Evolutionary conservation across 2,113 vertebrate genomes (phyloP).

Genomic region (Thermophis baileyi): DNA sequence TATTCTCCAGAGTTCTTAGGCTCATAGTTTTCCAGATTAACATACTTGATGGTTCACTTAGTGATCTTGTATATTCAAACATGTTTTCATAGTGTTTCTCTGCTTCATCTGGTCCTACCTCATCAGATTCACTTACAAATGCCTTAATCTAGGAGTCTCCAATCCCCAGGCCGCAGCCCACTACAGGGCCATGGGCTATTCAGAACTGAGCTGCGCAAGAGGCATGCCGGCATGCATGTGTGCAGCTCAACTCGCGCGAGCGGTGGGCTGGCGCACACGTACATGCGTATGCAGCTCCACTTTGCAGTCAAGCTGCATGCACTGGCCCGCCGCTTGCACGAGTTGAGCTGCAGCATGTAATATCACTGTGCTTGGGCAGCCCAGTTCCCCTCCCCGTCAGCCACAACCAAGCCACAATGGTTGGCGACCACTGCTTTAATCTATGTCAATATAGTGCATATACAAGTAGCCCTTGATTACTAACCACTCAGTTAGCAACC

Average conservation of each 20-base stretch:
- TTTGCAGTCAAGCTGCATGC: neutral
- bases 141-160: neutral
- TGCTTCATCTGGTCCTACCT: neutral
- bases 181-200: neutral
- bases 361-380: neutral
- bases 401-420: too few species aligned
- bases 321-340: too few species aligned
- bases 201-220: neutral
- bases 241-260: too few species aligned
- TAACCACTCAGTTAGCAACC: too few species aligned
- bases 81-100: neutral
- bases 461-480: too few species aligned
- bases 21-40: too few species aligned
- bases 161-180: neutral
- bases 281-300: neutral
- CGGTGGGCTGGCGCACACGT: neutral
- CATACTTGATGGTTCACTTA: too few species aligned
- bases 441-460: too few species aligned
- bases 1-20: too few species aligned
- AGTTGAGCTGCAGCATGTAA: neutral
- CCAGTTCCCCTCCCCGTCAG: neutral
- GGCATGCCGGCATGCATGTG: too few species aligned
- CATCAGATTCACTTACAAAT: neutral
- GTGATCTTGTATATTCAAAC: neutral
- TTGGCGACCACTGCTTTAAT: too few species aligned